phyloP scores from a whole-genome alignment of 2,888 invertebrate species.

The Petrolisthes manimaculis region DNA sequence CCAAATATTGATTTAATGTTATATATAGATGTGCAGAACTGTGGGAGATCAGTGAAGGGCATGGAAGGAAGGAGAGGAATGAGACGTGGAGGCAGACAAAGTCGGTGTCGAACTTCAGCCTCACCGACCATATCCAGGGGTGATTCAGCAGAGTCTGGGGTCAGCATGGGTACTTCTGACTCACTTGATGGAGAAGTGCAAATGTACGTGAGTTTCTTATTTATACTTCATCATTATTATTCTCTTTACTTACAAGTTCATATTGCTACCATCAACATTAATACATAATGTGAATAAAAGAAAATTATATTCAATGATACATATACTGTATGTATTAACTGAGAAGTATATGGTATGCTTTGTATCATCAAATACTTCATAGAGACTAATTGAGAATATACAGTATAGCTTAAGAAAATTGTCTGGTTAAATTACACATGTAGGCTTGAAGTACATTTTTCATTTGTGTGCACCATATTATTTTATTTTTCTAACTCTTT shows the following conservation, averaged over 20 bases:
- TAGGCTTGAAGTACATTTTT: too few species aligned
- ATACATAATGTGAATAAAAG: too few species aligned
- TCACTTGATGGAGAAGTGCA: slow-evolving; percentile 1
- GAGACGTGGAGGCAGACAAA: not conserved
- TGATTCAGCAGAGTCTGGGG: not conserved
- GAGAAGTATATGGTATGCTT: too few species aligned
- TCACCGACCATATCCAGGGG: not conserved
- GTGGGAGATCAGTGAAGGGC: not conserved
- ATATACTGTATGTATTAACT: too few species aligned
- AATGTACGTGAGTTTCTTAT: not conserved
- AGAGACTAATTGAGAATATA: too few species aligned
- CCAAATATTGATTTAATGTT: not conserved
- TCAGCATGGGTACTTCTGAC: not conserved
- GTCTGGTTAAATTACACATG: too few species aligned
- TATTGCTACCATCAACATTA: too few species aligned
- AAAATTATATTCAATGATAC: too few species aligned
- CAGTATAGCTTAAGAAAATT: too few species aligned
- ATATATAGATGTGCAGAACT: not conserved
- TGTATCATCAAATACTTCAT: too few species aligned
- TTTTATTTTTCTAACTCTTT: not conserved
- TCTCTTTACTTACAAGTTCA: not conserved
- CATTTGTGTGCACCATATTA: not conserved
- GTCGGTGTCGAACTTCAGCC: not conserved
- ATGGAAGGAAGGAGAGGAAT: not conserved
- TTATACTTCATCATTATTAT: not conserved